These are phyloP conservation scores for Habropoda laboriosa DNA, from an alignment of 1,140 invertebrate species.

Conservation along the genomic window DNA sequence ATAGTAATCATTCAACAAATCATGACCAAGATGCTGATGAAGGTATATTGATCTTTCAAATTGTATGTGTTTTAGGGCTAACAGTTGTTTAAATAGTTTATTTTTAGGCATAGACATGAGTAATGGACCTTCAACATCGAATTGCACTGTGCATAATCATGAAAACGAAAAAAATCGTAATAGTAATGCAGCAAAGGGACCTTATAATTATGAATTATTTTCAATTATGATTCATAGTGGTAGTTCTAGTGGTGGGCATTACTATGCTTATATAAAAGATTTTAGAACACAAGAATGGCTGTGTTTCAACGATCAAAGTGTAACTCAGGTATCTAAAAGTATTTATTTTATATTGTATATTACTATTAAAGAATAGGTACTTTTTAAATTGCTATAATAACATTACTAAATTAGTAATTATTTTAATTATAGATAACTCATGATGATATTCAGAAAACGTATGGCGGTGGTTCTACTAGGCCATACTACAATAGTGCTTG, in stretches of 20 bases:
- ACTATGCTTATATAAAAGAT: constrained; percentile 97
- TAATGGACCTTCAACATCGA: constrained; percentile 74
- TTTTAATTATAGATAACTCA: constrained; percentile 85
- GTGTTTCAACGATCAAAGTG: constrained; percentile 92
- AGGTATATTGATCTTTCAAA: constrained; percentile 64
- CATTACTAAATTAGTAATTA: background rate
- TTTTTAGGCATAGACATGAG: constrained; percentile 85
- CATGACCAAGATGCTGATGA: constrained; percentile 80
- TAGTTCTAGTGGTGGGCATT: constrained; percentile 95
- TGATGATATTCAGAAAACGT: constrained; percentile 93
- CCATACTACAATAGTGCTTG: constrained; percentile 89
- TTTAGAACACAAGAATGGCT: constrained; percentile 89
- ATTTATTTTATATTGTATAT: background rate
- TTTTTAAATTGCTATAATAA: background rate
- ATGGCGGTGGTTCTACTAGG: constrained; percentile 88
- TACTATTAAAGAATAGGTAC: background rate
- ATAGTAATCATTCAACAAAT: constrained; percentile 72
- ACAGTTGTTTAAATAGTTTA: constrained; percentile 1
- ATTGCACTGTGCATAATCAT: constrained; percentile 70
- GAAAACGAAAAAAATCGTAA: constrained; percentile 82
- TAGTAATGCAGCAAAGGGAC: constrained; percentile 83
- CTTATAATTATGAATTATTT: constrained; percentile 93
- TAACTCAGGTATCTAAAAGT: constrained; percentile 81
- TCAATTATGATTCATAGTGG: constrained; percentile 97
- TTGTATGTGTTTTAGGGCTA: background rate